phyloP scores from a whole-genome alignment of 2,797 vertebrate genomes.

The Acanthurus lineatus region DNA sequence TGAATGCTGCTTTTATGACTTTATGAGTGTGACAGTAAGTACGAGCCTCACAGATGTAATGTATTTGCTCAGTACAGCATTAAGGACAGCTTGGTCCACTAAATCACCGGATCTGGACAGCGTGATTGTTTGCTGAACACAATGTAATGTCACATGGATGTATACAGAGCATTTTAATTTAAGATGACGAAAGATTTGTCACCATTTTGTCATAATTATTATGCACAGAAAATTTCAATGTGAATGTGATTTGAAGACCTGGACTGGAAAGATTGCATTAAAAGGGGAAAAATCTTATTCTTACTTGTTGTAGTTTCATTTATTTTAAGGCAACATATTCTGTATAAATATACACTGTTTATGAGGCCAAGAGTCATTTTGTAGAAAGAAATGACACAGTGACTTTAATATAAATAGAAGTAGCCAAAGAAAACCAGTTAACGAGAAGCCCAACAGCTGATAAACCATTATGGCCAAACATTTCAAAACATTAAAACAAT shows the following conservation, averaged over 20 bases:
- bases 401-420: neutral
- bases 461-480: neutral
- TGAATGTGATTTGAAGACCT: constrained; percentile 67
- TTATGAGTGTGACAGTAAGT: constrained; percentile 2
- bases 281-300: constrained; percentile 58
- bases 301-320: constrained; percentile 24
- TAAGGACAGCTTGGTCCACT: constrained; percentile 11
- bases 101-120: constrained; percentile 25
- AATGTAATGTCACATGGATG: constrained; percentile 38
- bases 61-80: constrained; percentile 15
- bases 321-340: neutral
- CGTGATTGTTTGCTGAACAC: constrained; percentile 56
- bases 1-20: constrained; percentile 24
- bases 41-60: constrained; percentile 19
- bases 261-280: constrained; percentile 79
- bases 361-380: neutral
- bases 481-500: neutral
- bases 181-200: constrained; percentile 53
- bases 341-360: neutral
- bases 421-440: neutral
- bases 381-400: neutral
- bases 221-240: constrained; percentile 66
- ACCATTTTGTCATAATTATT: constrained; percentile 57
- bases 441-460: neutral
- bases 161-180: constrained; percentile 43